phyloP scores from a whole-genome alignment of 2,888 invertebrate genomes.

The Himalopsyche anomala region DNA sequence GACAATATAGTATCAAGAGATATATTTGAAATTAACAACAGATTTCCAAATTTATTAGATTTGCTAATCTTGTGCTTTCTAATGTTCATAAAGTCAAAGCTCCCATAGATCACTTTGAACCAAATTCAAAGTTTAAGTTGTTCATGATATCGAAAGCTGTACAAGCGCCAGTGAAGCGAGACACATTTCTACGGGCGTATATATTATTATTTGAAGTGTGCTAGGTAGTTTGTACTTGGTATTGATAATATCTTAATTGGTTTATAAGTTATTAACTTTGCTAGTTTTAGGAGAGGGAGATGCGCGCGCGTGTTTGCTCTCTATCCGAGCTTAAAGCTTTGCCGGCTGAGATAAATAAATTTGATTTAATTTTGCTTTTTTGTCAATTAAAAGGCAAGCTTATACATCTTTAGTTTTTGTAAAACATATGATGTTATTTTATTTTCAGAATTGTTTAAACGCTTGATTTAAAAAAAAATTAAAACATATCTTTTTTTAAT shows the following conservation, averaged over 20 bases:
- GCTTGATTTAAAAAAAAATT: no score
- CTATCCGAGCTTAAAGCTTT: not conserved
- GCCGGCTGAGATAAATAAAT: not conserved
- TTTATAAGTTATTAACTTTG: constrained; percentile 50
- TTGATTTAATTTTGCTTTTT: not conserved
- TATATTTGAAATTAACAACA: no score
- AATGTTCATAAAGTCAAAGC: constrained; percentile 6
- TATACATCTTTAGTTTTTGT: no score
- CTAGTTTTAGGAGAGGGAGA: not conserved
- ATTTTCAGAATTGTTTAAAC: no score
- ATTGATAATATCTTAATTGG: constrained; percentile 50
- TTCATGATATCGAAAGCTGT: constrained; percentile 23
- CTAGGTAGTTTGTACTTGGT: constrained; percentile 16
- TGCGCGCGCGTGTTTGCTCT: constrained; percentile 18
- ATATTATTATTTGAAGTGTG: constrained; percentile 42
- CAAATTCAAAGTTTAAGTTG: constrained; percentile 29
- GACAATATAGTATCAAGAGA: no score
- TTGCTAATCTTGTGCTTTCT: not conserved
- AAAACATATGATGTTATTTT: no score
- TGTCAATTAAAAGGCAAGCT: no score
- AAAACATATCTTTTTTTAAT: no score
- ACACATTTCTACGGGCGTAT: constrained; percentile 23
- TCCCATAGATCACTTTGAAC: constrained; percentile 24
- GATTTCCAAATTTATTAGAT: no score
- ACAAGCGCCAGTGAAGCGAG: constrained; percentile 28